Evolutionary conservation across 2,797 vertebrate species (phyloP).

Genomic region (Austrolebias charrua): DNA sequence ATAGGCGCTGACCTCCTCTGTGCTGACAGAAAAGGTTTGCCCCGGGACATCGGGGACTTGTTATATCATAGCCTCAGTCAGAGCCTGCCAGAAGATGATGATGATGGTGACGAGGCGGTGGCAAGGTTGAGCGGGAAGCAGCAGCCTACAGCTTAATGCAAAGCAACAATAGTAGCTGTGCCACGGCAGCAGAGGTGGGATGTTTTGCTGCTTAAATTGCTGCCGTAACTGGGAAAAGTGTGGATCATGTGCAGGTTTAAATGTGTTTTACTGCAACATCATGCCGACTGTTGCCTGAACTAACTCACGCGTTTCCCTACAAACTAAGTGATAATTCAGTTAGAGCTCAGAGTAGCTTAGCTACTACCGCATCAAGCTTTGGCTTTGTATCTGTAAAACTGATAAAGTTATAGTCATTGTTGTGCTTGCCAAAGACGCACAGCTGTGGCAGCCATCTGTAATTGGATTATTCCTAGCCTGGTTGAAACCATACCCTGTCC

Average conservation of each 20-base stretch:
- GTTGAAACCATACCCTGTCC: no score
- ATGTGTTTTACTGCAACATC: neutral
- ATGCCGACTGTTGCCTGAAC: no score
- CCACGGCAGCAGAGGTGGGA: neutral
- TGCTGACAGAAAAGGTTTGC: conserved; percentile 15
- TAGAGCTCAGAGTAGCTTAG: no score
- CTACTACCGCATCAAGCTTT: no score
- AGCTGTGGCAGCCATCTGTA: no score
- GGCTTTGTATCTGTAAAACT: no score
- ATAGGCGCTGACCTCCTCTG: conserved; percentile 20
- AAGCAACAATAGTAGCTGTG: conserved; percentile 6
- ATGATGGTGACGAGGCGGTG: conserved; percentile 19
- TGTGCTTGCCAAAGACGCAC: no score
- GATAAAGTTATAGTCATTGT: no score
- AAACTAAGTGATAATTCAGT: no score
- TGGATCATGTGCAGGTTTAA: neutral
- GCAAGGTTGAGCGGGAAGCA: conserved; percentile 5
- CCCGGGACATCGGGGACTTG: conserved; percentile 20
- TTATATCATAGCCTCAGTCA: conserved; percentile 23
- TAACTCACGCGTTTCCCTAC: neutral
- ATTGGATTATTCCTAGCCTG: no score
- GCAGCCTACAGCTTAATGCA: neutral
- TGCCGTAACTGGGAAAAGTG: neutral
- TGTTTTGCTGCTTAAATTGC: conserved; percentile 5
- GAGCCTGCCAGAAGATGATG: conserved; percentile 26